phyloP scores from a whole-genome alignment of 2,797 vertebrate genomes.

The Lithobates pipiens region DNA sequence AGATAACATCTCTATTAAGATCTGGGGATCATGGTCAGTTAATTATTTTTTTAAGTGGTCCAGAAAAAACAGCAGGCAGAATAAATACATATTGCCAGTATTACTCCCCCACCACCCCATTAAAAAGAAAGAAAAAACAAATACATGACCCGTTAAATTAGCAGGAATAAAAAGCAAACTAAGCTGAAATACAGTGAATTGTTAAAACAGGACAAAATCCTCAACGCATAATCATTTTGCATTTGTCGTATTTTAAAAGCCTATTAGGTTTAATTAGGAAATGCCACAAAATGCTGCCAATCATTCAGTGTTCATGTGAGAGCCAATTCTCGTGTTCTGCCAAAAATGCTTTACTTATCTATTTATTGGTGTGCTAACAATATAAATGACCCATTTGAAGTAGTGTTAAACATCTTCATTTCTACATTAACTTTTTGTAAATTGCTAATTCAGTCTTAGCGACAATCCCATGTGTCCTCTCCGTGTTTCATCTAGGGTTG shows the following conservation, averaged over 20 bases:
- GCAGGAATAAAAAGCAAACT: background rate
- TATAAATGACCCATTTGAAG: constrained; percentile 44
- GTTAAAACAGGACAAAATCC: background rate
- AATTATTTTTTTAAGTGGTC: no score
- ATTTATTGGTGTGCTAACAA: constrained; percentile 49
- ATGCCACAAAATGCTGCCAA: constrained; percentile 41
- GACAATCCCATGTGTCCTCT: background rate
- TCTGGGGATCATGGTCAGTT: no score
- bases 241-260: constrained; percentile 33
- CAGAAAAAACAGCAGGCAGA: no score
- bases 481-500: background rate
- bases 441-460: constrained; percentile 30
- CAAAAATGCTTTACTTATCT: constrained; percentile 50
- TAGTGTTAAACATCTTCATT: constrained; percentile 52
- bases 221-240: background rate
- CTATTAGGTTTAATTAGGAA: constrained; percentile 42
- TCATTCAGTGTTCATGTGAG: constrained; percentile 13
- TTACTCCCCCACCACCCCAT: no score
- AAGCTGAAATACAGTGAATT: background rate
- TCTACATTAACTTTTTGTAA: constrained; percentile 42
- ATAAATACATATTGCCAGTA: no score
- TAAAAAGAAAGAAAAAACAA: no score
- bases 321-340: constrained; percentile 36
- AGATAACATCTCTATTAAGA: no score
- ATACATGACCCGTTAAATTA: background rate